Evolutionary conservation across 2,888 invertebrate species (phyloP), one percentile per base, ranked within the genome.

Genomic region (Stictocephala bisonia): DNA sequence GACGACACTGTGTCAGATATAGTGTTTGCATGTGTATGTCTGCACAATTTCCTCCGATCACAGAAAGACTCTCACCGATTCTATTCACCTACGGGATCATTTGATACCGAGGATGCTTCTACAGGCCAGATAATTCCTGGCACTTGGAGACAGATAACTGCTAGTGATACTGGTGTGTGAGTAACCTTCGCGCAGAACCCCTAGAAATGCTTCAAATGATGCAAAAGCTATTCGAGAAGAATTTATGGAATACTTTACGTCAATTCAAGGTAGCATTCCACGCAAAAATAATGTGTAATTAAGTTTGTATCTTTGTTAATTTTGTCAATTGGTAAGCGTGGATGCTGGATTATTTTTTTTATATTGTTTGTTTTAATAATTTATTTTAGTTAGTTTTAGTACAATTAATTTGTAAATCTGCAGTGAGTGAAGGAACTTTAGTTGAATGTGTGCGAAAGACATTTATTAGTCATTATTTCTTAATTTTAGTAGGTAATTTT

Each of bases 1-100:
- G 67, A 67, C 11, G 44, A 35, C 13, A 53, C 73, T 51, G 68
- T 73, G 15, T 13, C 35, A 6, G 72, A 73, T 40, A 73, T 73
- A 22, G 73, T 73, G 18, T 22, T 68, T 22, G 40, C 68, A 11
- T 68, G 56, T 53, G 53, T 69, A 11, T 56, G 15, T 31, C 56
- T 67, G 9, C 73, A 73, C 68, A 73, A 73, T 56, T 73, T 68
- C 29, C 56, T 73, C 48, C 41, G 40, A 24, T 66, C 66, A 18
- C 64, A 71, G 29, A 40, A 20, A 26, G 64, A 71, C 20, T 35
- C 24, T 27, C 26, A 35, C 7, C 24, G 44, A 27, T 26, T 24
- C 29, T 71, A 71, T 18, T 40, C 41, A n/a, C 71, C 60, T 41
- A 60, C 64, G 15, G 64, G 71, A 15, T n/a, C 26, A n/a, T 60